These are phyloP conservation scores for Melipona beecheii DNA, from an alignment of 2,888 invertebrate genomes.

Conservation along the genomic window DNA sequence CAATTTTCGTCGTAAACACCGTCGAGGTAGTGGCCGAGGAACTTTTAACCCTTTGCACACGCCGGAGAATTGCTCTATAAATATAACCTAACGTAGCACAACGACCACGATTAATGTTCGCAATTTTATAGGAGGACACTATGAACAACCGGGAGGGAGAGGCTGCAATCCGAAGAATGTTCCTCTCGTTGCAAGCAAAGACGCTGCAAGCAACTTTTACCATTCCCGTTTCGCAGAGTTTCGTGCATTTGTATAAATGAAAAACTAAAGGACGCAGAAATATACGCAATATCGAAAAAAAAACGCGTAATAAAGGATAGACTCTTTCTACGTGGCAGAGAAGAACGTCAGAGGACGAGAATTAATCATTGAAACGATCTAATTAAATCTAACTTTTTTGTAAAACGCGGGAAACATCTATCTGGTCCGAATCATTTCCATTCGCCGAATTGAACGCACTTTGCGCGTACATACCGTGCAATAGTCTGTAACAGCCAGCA, in stretches of 20 bases:
- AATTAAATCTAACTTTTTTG: too few relatives aligned
- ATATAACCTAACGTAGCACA: conserved; percentile 5
- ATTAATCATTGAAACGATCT: background rate
- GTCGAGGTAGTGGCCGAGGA: background rate
- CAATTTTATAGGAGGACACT: background rate
- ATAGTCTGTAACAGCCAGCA: background rate
- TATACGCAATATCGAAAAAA: too few relatives aligned
- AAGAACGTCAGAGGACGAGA: background rate
- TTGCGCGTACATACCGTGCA: background rate
- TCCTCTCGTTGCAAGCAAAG: background rate
- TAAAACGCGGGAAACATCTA: background rate
- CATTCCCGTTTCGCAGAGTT: too few relatives aligned
- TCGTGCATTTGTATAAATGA: too few relatives aligned
- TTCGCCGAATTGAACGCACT: conserved; percentile 13
- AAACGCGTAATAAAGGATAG: too few relatives aligned
- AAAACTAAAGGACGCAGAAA: too few relatives aligned
- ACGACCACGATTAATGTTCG: background rate
- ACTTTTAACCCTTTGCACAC: conserved; percentile 9
- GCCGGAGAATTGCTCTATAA: conserved; percentile 29
- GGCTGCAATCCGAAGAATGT: too few relatives aligned
- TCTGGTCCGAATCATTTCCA: background rate
- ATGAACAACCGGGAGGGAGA: background rate
- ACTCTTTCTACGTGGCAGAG: fast-evolving
- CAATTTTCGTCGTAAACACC: conserved; percentile 40
- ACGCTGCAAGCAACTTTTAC: background rate